These are phyloP conservation scores for Megathymus violae DNA, from an alignment of 1,140 invertebrate species.

Conservation along the genomic window DNA sequence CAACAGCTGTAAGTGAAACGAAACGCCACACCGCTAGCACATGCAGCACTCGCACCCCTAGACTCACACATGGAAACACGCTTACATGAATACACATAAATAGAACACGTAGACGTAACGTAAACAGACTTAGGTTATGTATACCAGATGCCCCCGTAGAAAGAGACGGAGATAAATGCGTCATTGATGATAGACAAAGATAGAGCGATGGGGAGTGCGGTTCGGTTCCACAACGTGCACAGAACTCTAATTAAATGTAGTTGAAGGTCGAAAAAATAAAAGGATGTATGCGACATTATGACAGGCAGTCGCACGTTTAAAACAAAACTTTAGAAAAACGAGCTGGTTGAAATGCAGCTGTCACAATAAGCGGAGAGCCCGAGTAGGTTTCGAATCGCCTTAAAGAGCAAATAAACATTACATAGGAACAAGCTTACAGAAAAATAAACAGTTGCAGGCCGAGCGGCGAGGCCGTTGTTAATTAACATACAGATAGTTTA, in stretches of 20 bases:
- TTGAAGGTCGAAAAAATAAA: slow-evolving; percentile 76
- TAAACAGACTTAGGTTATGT: slow-evolving; percentile 81
- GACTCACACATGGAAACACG: slow-evolving; percentile 45
- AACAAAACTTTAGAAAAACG: slow-evolving; percentile 43
- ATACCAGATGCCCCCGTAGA: slow-evolving; percentile 81
- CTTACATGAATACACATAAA: slow-evolving; percentile 45
- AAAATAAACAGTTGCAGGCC: slow-evolving; percentile 69
- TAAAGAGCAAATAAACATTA: slow-evolving; percentile 65
- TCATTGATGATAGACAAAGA: slow-evolving; percentile 61
- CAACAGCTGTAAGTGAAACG: slow-evolving; percentile 80
- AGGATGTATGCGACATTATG: slow-evolving; percentile 59
- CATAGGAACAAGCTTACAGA: slow-evolving; percentile 66
- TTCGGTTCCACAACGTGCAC: slow-evolving; percentile 69
- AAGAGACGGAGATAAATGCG: slow-evolving; percentile 63
- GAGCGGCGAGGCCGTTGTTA: slow-evolving; percentile 77
- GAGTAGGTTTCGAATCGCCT: slow-evolving; percentile 50
- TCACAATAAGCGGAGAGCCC: slow-evolving; percentile 39
- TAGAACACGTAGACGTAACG: slow-evolving; percentile 63
- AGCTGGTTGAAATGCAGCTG: slow-evolving; percentile 49
- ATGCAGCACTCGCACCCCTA: slow-evolving; percentile 63
- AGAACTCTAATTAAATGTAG: slow-evolving; percentile 76
- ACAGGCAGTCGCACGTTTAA: slow-evolving; percentile 40
- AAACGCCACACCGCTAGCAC: slow-evolving; percentile 67
- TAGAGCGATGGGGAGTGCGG: slow-evolving; percentile 53
- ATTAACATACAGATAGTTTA: slow-evolving; percentile 84